Evolutionary conservation across 2,888 invertebrate genomes (phyloP).

Genomic region (Pandemis cinnamomeana): DNA sequence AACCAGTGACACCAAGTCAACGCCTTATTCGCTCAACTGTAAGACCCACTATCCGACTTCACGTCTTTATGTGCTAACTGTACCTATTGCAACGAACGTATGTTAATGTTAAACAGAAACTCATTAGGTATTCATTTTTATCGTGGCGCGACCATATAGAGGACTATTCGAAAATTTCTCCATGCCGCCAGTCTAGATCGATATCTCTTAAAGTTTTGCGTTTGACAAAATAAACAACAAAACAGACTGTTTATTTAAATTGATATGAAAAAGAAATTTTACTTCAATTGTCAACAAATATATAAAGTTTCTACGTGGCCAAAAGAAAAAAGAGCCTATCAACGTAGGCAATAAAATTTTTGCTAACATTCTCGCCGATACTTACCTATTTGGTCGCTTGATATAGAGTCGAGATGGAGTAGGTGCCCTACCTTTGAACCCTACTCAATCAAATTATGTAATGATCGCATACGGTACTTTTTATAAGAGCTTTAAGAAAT

Average conservation of each 20-base stretch:
- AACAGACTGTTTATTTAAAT: neutral
- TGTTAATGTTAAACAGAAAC: conserved; percentile 41
- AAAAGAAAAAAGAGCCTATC: neutral
- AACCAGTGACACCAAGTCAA: conserved; percentile 9
- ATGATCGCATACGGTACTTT: too few relatives aligned
- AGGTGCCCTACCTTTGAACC: too few relatives aligned
- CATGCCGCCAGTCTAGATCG: conserved; percentile 16
- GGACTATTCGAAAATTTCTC: conserved; percentile 36
- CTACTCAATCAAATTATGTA: too few relatives aligned
- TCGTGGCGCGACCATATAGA: conserved; percentile 33
- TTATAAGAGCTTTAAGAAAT: too few relatives aligned
- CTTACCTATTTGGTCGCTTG: too few relatives aligned
- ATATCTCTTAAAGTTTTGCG: conserved; percentile 8
- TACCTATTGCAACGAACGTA: conserved; percentile 38
- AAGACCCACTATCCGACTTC: neutral
- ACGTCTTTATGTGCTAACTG: conserved; percentile 11
- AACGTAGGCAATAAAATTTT: too few relatives aligned
- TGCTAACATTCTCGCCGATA: too few relatives aligned
- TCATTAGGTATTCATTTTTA: conserved; percentile 42
- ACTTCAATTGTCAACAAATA: neutral
- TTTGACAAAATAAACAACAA: neutral
- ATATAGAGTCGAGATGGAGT: too few relatives aligned
- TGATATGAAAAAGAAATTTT: neutral
- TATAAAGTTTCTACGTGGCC: neutral
- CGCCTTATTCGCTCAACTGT: conserved; percentile 3